These are phyloP conservation scores for Threskiornis aethiopicus DNA, from an alignment of 2,797 vertebrate species.

Conservation along the genomic window DNA sequence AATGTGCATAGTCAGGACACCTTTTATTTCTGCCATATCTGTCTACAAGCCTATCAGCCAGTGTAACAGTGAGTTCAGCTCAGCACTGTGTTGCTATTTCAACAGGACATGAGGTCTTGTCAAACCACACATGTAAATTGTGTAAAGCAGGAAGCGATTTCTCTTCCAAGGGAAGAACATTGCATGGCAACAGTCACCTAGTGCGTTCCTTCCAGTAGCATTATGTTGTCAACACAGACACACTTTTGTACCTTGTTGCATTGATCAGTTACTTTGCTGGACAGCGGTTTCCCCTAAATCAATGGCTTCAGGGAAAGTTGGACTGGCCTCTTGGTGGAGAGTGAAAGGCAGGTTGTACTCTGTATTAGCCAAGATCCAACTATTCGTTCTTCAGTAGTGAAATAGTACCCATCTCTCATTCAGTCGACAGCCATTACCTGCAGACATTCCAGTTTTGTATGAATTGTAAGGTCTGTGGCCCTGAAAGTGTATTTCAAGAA, in stretches of 20 bases:
- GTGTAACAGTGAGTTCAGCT: background rate
- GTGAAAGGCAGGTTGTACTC: background rate
- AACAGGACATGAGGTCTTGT: background rate
- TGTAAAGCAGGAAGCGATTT: background rate
- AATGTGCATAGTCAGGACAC: background rate
- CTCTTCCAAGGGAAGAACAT: background rate
- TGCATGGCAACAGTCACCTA: background rate
- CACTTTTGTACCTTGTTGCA: fast-evolving
- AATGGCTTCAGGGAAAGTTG: background rate
- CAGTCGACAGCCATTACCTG: background rate
- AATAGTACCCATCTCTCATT: background rate
- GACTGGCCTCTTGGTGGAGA: background rate
- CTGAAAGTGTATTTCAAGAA: background rate
- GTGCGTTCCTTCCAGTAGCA: background rate
- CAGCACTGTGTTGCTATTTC: background rate
- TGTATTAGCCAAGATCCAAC: background rate
- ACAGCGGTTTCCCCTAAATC: background rate
- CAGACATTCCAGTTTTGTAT: background rate
- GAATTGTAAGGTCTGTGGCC: background rate
- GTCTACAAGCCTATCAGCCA: background rate
- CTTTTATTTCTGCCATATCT: background rate
- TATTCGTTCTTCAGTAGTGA: background rate
- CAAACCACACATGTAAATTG: background rate
- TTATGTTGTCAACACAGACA: fast-evolving
- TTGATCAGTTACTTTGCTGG: background rate